Percentiles rank a stretch among this genome's conserved stretches.
phyloP scores from a whole-genome alignment of 2,113 vertebrate species.

The Anolis carolinensis region DNA sequence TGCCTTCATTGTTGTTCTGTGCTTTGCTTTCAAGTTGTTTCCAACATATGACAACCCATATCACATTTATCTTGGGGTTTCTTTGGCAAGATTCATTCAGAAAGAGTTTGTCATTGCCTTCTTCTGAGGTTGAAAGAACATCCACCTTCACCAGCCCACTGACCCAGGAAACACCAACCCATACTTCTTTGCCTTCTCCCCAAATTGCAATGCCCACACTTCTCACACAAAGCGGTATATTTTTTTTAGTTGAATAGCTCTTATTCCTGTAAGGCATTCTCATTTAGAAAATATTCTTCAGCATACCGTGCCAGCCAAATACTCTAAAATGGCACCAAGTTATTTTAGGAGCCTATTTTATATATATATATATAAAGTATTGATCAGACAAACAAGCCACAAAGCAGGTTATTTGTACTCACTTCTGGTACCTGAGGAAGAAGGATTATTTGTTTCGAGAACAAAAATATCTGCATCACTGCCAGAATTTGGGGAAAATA shows the following conservation, averaged over 20 bases:
- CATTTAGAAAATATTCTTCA: slow-evolving; percentile 14
- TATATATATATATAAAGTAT: slow-evolving; percentile 4
- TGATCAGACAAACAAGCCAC: background rate
- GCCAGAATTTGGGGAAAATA: background rate
- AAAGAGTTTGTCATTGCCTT: no score
- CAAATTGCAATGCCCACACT: background rate
- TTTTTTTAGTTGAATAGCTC: background rate
- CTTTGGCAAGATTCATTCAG: no score
- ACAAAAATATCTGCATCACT: background rate
- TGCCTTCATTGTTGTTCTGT: no score
- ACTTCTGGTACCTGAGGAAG: background rate
- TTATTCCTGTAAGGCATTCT: background rate
- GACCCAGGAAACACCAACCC: no score
- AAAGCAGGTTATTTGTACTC: background rate
- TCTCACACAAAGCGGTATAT: background rate
- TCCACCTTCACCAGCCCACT: no score
- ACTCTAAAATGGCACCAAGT: background rate
- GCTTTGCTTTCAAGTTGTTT: no score
- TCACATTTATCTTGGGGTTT: no score
- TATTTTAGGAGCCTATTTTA: background rate
- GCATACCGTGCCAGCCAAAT: background rate
- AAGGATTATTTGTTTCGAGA: slow-evolving; percentile 17
- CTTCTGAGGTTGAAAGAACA: no score
- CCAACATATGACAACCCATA: no score
- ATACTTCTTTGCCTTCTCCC: background rate